Evolutionary conservation across 2,888 invertebrate species (phyloP), one percentile per base, ranked within the genome.

Genomic region (Bellardia bayeri): DNA sequence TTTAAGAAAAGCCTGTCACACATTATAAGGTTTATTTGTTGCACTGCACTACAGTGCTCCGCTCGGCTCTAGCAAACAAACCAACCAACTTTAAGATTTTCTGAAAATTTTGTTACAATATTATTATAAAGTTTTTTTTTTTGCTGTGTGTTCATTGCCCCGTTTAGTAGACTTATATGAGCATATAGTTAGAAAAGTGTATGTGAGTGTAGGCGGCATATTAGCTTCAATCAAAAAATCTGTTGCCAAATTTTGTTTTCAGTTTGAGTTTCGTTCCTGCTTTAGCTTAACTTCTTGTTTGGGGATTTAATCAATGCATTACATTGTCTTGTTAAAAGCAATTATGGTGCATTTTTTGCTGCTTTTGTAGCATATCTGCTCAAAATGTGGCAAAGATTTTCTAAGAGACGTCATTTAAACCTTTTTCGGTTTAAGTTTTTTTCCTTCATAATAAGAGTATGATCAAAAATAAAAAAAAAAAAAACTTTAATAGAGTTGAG

Each of bases 151-250:
- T 37, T 37, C 37, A 37, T 37, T 37, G 37, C 51, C n/a, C 51
- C 51, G n/a, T 49, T 74, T 56, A 45, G 37, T 45, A 63, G 68
- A 80, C 69, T 33, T 78, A 68, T 81, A 72, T 37, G 83, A 81
- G 81, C 83, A 79, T 64, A 61, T 66, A 33, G 37, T 45, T 30
- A 58, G 30, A 3, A 83, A 76, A 84, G 81, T 83, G 86, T 37
- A 71, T 69, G 61, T 9, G 80, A 80, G 86, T 88, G 88, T 88
- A 86, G 89, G 89, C 89, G 89, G 85, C 88, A 88, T 87, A 89
- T 88, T 89, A 89, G 89, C 88, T 89, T 88, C 88, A 89, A 89
- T 88, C 88, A 88, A 82, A 88, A 88, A 88, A 86, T 84, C 81
- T 88, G 79, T 87, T 87, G 87, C 87, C 87, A 87, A 87, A 87